Conservation (phyloP, 1,140 invertebrate species). For the Anoplolepis gracilipes region DNA sequence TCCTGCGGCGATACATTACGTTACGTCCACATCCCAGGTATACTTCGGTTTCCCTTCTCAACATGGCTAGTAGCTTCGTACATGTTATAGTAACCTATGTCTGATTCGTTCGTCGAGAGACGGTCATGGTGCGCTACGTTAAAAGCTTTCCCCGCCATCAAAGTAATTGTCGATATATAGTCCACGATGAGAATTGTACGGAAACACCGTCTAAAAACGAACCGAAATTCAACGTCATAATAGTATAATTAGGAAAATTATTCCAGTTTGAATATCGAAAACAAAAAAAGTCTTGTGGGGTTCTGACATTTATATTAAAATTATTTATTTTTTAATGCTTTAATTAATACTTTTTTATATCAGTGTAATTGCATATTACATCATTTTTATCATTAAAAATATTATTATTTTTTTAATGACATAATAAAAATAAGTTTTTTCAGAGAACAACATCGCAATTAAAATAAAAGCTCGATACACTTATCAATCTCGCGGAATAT, state of each 20-base stretch:
- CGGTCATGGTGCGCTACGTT: slow-evolving; percentile 71
- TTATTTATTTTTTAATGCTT: neutral
- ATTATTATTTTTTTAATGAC: no score
- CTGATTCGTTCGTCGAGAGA: slow-evolving; percentile 68
- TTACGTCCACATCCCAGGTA: slow-evolving; percentile 70
- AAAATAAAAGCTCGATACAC: neutral
- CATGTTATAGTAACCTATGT: slow-evolving; percentile 64
- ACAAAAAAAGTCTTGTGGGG: neutral
- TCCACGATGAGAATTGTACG: slow-evolving; percentile 68
- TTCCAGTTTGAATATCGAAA: neutral
- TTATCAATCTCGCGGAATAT: neutral
- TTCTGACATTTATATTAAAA: neutral
- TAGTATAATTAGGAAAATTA: slow-evolving; percentile 72
- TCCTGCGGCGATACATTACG: slow-evolving; percentile 75
- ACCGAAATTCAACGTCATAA: slow-evolving; percentile 73
- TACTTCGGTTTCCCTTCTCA: slow-evolving; percentile 71
- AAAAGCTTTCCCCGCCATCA: slow-evolving; percentile 79
- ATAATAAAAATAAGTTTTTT: neutral
- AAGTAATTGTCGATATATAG: slow-evolving; percentile 80
- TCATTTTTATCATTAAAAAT: neutral
- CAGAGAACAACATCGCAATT: neutral
- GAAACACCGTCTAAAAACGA: slow-evolving; percentile 74
- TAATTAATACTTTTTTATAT: neutral
- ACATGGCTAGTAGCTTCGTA: slow-evolving; percentile 69
- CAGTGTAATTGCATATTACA: neutral